Evolutionary conservation across 2,113 vertebrate genomes (phyloP).

Genomic region (Anolis carolinensis): DNA sequence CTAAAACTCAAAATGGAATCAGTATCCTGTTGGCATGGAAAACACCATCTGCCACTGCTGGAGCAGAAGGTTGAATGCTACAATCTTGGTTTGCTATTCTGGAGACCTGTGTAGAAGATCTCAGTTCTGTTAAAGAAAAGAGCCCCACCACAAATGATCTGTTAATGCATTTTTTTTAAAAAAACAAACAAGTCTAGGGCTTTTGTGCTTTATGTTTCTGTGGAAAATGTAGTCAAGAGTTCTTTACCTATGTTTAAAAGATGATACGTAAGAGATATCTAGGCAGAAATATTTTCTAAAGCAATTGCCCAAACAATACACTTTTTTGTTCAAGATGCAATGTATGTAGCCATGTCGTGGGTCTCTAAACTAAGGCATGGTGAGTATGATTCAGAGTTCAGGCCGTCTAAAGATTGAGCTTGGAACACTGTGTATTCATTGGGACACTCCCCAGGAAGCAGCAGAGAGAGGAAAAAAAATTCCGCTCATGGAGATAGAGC

Average conservation of each 20-base stretch:
- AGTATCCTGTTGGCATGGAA: too few relatives aligned
- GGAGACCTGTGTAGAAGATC: neutral
- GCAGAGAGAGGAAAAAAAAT: neutral
- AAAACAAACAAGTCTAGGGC: neutral
- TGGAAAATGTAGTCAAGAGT: neutral
- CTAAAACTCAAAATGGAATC: too few relatives aligned
- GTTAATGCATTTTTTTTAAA: neutral
- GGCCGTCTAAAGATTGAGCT: neutral
- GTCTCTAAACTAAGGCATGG: neutral
- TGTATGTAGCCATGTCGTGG: neutral
- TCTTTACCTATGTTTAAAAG: constrained; percentile 24
- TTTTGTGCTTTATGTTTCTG: neutral
- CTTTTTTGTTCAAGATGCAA: constrained; percentile 21
- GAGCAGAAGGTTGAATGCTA: neutral
- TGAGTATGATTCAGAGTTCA: neutral
- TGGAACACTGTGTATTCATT: neutral
- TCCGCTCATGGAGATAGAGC: neutral
- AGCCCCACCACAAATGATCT: neutral
- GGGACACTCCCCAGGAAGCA: constrained; percentile 17
- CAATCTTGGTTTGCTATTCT: neutral
- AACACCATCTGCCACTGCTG: too few relatives aligned
- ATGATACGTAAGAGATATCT: neutral
- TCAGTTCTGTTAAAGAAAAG: neutral
- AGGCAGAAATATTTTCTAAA: constrained; percentile 4
- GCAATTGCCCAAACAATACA: constrained; percentile 10